A percentile compares a stretch with the other conserved stretches of the same genome.
Conservation (phyloP, 1,140 invertebrate genomes). For the Drosophila trapezifrons region DNA sequence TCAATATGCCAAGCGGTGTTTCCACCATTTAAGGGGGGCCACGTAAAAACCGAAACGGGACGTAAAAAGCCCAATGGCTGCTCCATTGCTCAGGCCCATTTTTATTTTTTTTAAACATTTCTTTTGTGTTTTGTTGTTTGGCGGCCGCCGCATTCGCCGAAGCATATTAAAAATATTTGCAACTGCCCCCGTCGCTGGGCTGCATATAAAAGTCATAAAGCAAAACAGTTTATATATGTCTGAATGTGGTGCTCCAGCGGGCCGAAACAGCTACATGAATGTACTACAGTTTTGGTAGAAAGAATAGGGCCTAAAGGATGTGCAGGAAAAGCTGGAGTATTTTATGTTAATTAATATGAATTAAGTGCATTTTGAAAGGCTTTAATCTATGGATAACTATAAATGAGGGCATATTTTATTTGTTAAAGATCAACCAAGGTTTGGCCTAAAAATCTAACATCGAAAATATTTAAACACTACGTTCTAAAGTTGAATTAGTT, state of each 20-base stretch:
- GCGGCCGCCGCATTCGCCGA: conserved; percentile 32
- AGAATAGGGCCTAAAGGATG: not conserved
- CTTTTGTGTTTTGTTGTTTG: conserved; percentile 37
- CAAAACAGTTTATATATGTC: conserved; percentile 73
- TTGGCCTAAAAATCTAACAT: too few species aligned
- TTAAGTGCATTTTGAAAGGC: not conserved
- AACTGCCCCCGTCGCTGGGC: conserved; percentile 39
- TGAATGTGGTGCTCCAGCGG: conserved; percentile 35
- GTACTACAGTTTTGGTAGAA: not conserved
- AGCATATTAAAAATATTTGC: conserved; percentile 81
- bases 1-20: conserved; percentile 62
- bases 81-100: conserved; percentile 34
- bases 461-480: too few species aligned
- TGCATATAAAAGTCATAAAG: conserved; percentile 80
- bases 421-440: too few species aligned
- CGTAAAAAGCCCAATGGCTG: conserved; percentile 35
- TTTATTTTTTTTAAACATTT: conserved; percentile 47
- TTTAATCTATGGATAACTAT: not conserved
- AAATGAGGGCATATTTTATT: too few species aligned
- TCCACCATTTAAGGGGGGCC: conserved; percentile 35
- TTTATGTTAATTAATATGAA: not conserved
- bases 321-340: too few species aligned
- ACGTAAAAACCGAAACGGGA: conserved; percentile 56
- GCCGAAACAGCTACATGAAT: conserved; percentile 5
- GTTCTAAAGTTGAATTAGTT: too few species aligned